phyloP scores from a whole-genome alignment of 2,888 invertebrate genomes.

The Erebia palarica region DNA sequence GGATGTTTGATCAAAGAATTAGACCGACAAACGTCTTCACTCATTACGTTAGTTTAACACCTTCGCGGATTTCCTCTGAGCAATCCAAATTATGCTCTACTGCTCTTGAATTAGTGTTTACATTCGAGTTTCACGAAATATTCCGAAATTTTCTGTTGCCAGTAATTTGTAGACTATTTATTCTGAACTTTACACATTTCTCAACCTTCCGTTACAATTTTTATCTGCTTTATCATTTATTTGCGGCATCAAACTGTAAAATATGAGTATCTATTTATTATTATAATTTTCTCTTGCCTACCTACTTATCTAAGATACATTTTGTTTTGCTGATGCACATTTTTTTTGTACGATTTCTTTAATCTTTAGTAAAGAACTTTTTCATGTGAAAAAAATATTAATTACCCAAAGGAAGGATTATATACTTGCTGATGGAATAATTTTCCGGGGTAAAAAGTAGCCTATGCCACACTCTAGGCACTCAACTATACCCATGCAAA shows the following conservation, averaged over 20 bases:
- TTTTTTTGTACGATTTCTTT: too few species aligned
- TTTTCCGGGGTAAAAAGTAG: too few species aligned
- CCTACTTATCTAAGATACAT: background rate
- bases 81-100: slow-evolving; percentile 33
- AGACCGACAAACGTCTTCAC: slow-evolving; percentile 56
- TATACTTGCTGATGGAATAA: too few species aligned
- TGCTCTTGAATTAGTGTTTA: slow-evolving; percentile 22
- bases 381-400: too few species aligned
- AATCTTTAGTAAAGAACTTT: too few species aligned
- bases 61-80: slow-evolving; percentile 48
- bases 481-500: too few species aligned
- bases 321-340: too few species aligned
- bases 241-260: background rate
- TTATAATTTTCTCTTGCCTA: background rate
- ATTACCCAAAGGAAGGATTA: too few species aligned
- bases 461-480: too few species aligned
- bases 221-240: background rate
- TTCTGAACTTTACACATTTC: slow-evolving; percentile 30
- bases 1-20: slow-evolving; percentile 64
- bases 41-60: slow-evolving; percentile 64
- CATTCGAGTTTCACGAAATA: slow-evolving; percentile 12
- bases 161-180: slow-evolving; percentile 16
- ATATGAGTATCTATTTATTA: background rate
- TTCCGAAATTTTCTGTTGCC: slow-evolving; percentile 5
- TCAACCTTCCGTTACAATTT: slow-evolving; percentile 14